Base-by-base conservation (phyloP, 2,113 vertebrate species). In the Hydrochoerus hydrochaeris region DNA sequence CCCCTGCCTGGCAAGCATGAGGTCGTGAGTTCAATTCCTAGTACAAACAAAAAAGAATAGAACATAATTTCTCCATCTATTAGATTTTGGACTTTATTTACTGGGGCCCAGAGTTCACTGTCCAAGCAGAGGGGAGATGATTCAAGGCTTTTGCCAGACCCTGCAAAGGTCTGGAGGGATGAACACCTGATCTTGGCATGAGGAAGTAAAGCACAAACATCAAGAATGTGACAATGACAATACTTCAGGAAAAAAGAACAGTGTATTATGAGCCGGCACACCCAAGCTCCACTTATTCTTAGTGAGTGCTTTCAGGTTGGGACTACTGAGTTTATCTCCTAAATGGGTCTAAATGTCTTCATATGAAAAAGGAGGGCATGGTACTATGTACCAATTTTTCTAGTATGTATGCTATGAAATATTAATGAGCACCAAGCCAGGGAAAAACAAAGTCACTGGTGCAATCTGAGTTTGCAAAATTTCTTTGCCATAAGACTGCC, bases 401-500 rank as follows among this genome's bases (percentile, higher is more conserved):
- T 69, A 78, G 24, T 38, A n/a, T 80, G 13, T 71, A 80, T 92
- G 75, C 75, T 81, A 17, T 85, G 60, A 44, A 77, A 93, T 93
- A 38, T 83, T 88, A 88, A 83, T 96, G 78, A 78, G 26, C 22
- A 69, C 35, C 14, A 58, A 63, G 35, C 54, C 71, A 80, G 44
- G 2, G 26, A 24, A 65, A 26, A 63, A 12, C 7, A 49, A 46
- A 46, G 14, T 28, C 41, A 10, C 28, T 54, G 84, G 10, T 87
- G 67, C 85, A 60, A 77, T 83, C 73, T 89, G 35, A 85, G 52
- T 80, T 93, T 84, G 67, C 86, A 17, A 44, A 60, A 7, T 52
- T 78, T 91, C 57, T 93, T 84, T 60, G 35, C 52, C 75, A 9
- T 83, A 58, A 91, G 58, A 63, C 69, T 60, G 87, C 67, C 91